Evolutionary conservation across 1,140 invertebrate species (phyloP), one percentile per base, ranked within the genome.

Genomic region (Lutraria rhynchaena): DNA sequence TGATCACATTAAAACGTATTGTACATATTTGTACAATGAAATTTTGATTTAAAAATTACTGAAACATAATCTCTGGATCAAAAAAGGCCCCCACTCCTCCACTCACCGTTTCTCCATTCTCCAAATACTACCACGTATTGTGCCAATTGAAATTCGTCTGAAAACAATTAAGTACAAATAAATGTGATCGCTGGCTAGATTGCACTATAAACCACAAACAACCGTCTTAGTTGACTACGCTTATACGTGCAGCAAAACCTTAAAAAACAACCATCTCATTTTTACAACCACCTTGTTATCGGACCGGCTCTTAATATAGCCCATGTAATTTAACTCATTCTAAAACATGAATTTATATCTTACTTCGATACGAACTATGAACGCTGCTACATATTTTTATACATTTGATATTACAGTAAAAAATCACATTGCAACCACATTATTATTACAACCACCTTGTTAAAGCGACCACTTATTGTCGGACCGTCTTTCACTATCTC

Each of bases 131-230:
- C 19, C 31, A 65, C 11, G 61, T 65, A 65, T n/a, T 65, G 35
- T 35, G 61, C 61, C 37, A 65, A 22, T 7, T 44, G 3, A 19
- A 65, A 41, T 41, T 46, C 24, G n/a, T 33, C 61, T 65, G 61
- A 65, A 61, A 61, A 41, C 9, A 53, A 53, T n/a, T n/a, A n/a
- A n/a, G n/a, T n/a, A 55, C 53, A 11, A 55, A 55, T 24, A 55
- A 11, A 24, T 24, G 7, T 55, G 53, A 7, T 11, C 7, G 24
- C 53, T 11, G 5, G 53, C 7, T 5, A 11, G 24, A 7, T n/a
- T 7, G 7, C 24, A 24, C 5, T n/a, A 24, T 7, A 55, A 15
- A 55, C n/a, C 15, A 9, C 7, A 15, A 55, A n/a, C 7, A 15
- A 15, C 15, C 53, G 24, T 7, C 22, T 15, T 15, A 11, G 9